Conservation (phyloP, 2,888 invertebrate species). For the Drosophila monieri region DNA sequence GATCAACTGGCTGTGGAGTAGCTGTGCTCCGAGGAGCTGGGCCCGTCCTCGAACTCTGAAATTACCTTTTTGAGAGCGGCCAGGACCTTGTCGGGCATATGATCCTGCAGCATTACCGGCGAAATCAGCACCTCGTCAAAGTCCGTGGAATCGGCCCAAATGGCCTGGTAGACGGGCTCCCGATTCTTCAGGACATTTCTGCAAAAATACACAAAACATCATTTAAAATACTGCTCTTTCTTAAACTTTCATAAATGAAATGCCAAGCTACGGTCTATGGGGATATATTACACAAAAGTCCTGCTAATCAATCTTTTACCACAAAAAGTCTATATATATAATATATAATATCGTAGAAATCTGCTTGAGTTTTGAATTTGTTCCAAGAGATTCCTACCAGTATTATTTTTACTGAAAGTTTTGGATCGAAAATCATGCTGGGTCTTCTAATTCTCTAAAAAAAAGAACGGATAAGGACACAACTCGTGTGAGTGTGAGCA, state of each 20-base stretch:
- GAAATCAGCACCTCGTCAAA: conserved; percentile 95
- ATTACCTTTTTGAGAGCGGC: conserved; percentile 93
- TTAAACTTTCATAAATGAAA: not conserved
- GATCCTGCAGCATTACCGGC: conserved; percentile 95
- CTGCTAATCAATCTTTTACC: conserved; percentile 5
- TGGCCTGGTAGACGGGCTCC: conserved; percentile 93
- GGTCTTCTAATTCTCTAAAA: conserved; percentile 1
- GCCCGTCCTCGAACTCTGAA: conserved; percentile 73
- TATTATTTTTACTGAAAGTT: not conserved
- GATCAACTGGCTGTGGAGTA: conserved; percentile 72
- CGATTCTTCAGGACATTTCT: conserved; percentile 89
- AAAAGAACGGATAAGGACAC: conserved; percentile 6
- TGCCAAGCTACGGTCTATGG: conserved; percentile 11
- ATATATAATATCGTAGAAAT: conserved; percentile 2
- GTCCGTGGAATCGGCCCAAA: conserved; percentile 93
- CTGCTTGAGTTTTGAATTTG: not conserved
- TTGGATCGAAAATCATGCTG: conserved; percentile 22
- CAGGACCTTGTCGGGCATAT: conserved; percentile 94
- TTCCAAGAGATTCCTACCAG: conserved; percentile 17
- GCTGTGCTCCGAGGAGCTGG: conserved; percentile 75
- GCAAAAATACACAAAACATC: conserved; percentile 56
- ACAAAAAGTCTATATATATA: not conserved
- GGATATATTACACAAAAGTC: conserved; percentile 11
- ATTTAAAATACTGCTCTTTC: not conserved
- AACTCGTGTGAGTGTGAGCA: conserved; percentile 12